Evolutionary conservation across 2,113 vertebrate species (phyloP).

Genomic region (Oreochromis spilurus): DNA sequence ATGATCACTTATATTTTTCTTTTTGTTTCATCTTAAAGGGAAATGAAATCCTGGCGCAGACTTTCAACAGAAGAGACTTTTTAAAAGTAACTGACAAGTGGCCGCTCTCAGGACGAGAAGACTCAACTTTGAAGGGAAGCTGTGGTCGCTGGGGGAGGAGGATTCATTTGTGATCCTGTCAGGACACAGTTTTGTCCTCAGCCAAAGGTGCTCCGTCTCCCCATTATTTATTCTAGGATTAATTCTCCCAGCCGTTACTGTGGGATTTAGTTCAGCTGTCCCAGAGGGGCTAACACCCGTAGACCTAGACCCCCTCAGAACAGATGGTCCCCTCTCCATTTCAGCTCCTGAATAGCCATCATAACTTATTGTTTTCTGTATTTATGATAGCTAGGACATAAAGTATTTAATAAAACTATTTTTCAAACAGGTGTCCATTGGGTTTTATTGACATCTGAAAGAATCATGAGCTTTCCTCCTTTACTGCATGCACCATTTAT

Average conservation of each 20-base stretch:
- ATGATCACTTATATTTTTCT: background rate
- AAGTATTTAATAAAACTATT: conserved; percentile 54
- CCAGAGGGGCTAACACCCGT: conserved; percentile 21
- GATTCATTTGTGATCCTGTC: conserved; percentile 33
- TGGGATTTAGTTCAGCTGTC: conserved; percentile 70
- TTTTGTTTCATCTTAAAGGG: conserved; percentile 32
- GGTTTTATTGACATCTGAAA: background rate
- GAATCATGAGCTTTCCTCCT: background rate
- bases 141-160: background rate
- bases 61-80: conserved; percentile 49
- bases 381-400: conserved; percentile 38
- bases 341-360: background rate
- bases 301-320: conserved; percentile 6
- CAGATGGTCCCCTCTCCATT: conserved; percentile 63
- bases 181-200: conserved; percentile 31
- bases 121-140: background rate
- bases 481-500: background rate
- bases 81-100: background rate
- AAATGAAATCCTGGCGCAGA: conserved; percentile 71
- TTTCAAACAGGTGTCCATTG: background rate
- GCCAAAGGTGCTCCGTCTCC: conserved; percentile 23
- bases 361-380: conserved; percentile 30
- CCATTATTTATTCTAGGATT: conserved; percentile 62
- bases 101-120: background rate
- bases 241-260: conserved; percentile 67